Percentiles rank a stretch among this genome's conserved stretches.
phyloP scores from a whole-genome alignment of 2,888 invertebrate species.

The Euzophera pinguis region DNA sequence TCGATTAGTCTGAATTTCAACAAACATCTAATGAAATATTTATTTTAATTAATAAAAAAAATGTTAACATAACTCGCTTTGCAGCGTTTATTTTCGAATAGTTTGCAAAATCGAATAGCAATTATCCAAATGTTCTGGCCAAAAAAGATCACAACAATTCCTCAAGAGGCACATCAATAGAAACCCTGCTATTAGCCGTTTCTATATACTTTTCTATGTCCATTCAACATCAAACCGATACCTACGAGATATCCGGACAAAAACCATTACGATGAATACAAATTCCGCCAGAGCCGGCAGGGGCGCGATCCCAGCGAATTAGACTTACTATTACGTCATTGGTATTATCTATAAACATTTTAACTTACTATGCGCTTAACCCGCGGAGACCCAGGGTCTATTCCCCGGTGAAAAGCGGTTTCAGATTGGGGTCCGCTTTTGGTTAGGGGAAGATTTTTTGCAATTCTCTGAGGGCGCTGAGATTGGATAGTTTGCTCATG shows the following conservation, averaged over 20 bases:
- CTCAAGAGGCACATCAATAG: conserved; percentile 29
- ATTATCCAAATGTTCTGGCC: conserved; percentile 25
- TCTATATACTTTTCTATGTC: conserved; percentile 36
- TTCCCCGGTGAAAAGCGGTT: conserved; percentile 62
- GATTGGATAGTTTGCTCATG: conserved; percentile 54
- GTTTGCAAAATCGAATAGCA: conserved; percentile 16
- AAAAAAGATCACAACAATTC: conserved; percentile 33
- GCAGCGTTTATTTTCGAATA: too few species aligned
- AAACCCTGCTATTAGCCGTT: conserved; percentile 33
- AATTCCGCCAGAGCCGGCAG: conserved; percentile 55
- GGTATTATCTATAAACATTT: conserved; percentile 79
- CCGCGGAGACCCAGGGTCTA: conserved; percentile 70
- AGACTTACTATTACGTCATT: conserved; percentile 70
- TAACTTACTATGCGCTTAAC: conserved; percentile 73
- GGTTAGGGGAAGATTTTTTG: conserved; percentile 51
- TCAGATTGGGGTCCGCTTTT: conserved; percentile 46
- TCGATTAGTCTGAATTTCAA: too few species aligned
- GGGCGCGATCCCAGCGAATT: conserved; percentile 47
- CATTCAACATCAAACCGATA: conserved; percentile 52
- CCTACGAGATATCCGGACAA: conserved; percentile 52
- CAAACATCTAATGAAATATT: not conserved
- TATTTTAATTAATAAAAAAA: too few species aligned
- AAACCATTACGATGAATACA: conserved; percentile 63
- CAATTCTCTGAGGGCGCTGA: conserved; percentile 56
- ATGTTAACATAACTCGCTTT: too few species aligned